A percentile compares a stretch with the other conserved stretches of the same genome.
Evolutionary conservation across 2,113 vertebrate species (phyloP).

Genomic region (Leucoraja erinaceus): DNA sequence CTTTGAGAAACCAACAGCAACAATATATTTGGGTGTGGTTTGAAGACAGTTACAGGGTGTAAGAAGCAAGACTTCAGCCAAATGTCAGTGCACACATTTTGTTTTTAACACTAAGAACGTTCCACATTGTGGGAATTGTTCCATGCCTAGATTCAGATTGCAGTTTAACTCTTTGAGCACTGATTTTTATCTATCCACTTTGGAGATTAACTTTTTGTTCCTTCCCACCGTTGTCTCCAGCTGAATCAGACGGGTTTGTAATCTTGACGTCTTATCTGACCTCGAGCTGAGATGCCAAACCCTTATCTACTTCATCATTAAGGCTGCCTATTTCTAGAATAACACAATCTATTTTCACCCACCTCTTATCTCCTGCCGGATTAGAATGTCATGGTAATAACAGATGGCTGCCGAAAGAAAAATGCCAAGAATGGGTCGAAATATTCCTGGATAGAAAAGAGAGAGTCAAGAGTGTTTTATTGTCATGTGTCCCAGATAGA

Average conservation of each 20-base stretch:
- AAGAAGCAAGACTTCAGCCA: constrained; percentile 15
- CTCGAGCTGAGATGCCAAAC: not conserved
- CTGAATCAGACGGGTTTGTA: not conserved
- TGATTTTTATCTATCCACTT: not conserved
- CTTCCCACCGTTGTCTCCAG: not conserved
- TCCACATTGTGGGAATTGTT: not conserved
- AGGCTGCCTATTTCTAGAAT: not conserved
- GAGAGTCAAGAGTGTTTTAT: no score
- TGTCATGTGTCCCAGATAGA: no score
- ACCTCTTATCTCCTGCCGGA: not conserved
- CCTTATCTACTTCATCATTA: not conserved
- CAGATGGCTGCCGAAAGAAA: no score
- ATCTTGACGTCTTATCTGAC: not conserved
- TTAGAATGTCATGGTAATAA: no score
- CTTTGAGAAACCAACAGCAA: constrained; percentile 7
- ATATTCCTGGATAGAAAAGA: no score
- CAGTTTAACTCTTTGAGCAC: not conserved
- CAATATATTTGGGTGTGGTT: not conserved
- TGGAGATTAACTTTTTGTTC: not conserved
- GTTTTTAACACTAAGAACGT: not conserved
- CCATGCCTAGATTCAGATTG: not conserved
- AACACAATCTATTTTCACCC: not conserved
- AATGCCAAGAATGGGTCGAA: no score
- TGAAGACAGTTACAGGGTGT: constrained; percentile 19
- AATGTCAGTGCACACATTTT: constrained; percentile 19